phyloP scores from a whole-genome alignment of 2,888 invertebrate species.

The Lacanobia oleracea region DNA sequence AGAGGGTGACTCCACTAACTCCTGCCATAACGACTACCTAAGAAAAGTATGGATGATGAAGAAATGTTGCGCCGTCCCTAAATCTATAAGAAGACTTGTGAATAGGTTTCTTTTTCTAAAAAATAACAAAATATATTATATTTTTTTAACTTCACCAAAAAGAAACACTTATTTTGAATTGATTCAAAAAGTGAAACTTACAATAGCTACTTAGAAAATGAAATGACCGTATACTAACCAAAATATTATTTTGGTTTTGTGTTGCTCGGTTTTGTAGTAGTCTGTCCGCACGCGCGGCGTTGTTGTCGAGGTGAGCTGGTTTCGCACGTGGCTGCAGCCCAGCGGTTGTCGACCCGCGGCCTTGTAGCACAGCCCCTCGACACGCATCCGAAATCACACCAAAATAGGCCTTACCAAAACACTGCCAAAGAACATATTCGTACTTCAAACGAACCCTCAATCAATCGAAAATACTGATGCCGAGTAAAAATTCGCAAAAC shows the following conservation, averaged over 20 bases:
- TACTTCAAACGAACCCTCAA: conserved; percentile 36
- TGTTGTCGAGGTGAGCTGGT: conserved; percentile 83
- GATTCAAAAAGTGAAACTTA: conserved; percentile 6
- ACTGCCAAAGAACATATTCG: conserved; percentile 64
- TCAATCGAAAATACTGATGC: conserved; percentile 62
- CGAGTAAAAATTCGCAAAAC: conserved; percentile 65
- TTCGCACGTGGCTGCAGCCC: conserved; percentile 83
- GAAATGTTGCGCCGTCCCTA: background rate
- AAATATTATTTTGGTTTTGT: conserved; percentile 53
- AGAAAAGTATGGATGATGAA: background rate
- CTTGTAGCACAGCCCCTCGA: conserved; percentile 82
- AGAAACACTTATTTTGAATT: background rate
- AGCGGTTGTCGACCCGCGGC: conserved; percentile 87
- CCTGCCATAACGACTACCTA: background rate
- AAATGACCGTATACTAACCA: conserved; percentile 5
- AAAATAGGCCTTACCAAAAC: conserved; percentile 68
- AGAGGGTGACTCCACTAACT: no score
- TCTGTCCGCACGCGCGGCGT: conserved; percentile 46
- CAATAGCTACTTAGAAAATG: conserved; percentile 16
- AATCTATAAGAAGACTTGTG: background rate
- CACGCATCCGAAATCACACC: conserved; percentile 59
- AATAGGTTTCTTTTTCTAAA: no score
- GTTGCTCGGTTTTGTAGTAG: conserved; percentile 23
- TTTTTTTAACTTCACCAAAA: no score
- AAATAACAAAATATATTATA: no score